Conservation (phyloP, 2,113 vertebrate species). For the Glaucidium brasilianum region DNA sequence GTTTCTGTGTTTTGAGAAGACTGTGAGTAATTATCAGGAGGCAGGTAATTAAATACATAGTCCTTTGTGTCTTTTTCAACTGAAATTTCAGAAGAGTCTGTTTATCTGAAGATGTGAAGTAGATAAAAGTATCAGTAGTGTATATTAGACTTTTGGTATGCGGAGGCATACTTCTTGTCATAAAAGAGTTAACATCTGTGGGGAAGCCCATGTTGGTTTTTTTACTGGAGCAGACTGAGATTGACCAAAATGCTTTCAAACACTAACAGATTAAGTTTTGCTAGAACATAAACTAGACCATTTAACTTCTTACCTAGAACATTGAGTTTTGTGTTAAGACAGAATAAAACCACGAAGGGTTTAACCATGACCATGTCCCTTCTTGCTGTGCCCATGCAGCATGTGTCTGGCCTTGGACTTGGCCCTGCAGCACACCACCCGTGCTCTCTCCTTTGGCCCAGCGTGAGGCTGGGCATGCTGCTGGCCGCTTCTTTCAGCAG, state of each 20-base stretch:
- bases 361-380: background rate
- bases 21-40: constrained; percentile 10
- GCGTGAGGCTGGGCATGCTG: background rate
- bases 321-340: no score
- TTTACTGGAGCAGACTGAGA: background rate
- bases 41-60: background rate
- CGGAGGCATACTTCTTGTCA: background rate
- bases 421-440: background rate
- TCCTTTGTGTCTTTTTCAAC: background rate
- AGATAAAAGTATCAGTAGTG: background rate
- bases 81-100: constrained; percentile 27
- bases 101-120: constrained; percentile 17
- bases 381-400: background rate
- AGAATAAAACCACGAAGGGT: background rate
- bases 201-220: background rate
- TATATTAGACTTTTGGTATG: background rate
- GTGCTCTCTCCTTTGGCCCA: fast-evolving
- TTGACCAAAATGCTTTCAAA: background rate
- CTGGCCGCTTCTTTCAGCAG: background rate
- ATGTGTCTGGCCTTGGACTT: background rate
- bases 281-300: background rate
- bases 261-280: background rate
- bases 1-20: constrained; percentile 44
- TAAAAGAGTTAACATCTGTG: background rate
- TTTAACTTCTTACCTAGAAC: background rate